Evolutionary conservation across 2,113 vertebrate species (phyloP).

Genomic region (Motacilla alba): DNA sequence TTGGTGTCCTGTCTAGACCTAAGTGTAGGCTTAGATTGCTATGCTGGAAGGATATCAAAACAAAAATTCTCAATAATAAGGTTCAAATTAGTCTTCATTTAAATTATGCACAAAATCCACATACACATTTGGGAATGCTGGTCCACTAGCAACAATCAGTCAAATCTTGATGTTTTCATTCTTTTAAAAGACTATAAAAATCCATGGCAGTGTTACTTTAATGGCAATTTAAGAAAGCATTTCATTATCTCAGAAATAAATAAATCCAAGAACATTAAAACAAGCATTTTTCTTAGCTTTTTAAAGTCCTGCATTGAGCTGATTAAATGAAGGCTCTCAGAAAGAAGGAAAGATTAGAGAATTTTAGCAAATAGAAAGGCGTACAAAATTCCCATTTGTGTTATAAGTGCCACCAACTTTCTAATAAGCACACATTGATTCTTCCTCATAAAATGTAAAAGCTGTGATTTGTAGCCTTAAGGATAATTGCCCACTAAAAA

Average conservation of each 20-base stretch:
- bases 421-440: constrained; percentile 54
- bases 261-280: not conserved
- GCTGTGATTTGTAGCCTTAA: constrained; percentile 38
- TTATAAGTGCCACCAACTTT: not conserved
- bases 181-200: not conserved
- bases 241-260: not conserved
- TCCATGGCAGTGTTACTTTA: not conserved
- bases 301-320: not conserved
- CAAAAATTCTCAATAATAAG: not conserved
- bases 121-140: not conserved
- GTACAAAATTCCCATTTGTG: not conserved
- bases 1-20: not conserved
- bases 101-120: not conserved
- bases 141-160: not conserved
- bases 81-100: not conserved
- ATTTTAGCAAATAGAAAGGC: not conserved
- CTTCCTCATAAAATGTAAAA: constrained; percentile 32
- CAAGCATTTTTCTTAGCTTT: not conserved
- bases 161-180: not conserved
- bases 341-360: not conserved
- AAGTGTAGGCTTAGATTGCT: not conserved
- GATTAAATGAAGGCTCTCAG: not conserved
- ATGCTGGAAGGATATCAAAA: not conserved
- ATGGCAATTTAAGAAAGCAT: not conserved
- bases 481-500: constrained; percentile 59